Evolutionary conservation across 2,888 invertebrate genomes (phyloP).

Genomic region (Parasteatoda lunata): DNA sequence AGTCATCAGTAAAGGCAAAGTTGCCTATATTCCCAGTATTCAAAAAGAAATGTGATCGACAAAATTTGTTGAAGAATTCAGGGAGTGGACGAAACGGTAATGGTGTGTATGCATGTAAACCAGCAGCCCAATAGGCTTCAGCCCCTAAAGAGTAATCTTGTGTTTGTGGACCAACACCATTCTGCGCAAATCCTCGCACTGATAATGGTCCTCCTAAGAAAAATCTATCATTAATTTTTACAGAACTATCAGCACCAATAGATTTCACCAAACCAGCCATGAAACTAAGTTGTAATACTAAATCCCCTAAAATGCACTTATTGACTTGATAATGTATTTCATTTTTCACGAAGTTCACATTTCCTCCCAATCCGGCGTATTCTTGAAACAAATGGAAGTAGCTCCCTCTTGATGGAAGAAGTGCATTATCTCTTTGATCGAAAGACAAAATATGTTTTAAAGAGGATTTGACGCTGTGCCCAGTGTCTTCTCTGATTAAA

Average conservation of each 20-base stretch:
- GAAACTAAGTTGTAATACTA: slow-evolving; percentile 84
- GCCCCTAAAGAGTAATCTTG: slow-evolving; percentile 78
- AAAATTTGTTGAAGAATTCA: slow-evolving; percentile 86
- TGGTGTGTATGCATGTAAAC: slow-evolving; percentile 90
- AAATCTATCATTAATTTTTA: slow-evolving; percentile 83
- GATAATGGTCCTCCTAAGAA: slow-evolving; percentile 92
- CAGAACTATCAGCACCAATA: slow-evolving; percentile 79
- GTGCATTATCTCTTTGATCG: slow-evolving; percentile 61
- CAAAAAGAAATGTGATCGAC: slow-evolving; percentile 91
- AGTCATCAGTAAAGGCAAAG: slow-evolving; percentile 73
- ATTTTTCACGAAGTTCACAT: slow-evolving; percentile 90
- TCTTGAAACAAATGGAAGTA: slow-evolving; percentile 80
- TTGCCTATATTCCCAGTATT: slow-evolving; percentile 88
- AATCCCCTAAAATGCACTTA: slow-evolving; percentile 64
- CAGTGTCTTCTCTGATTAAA: slow-evolving; percentile 89
- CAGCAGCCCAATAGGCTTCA: slow-evolving; percentile 88
- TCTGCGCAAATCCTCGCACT: slow-evolving; percentile 88
- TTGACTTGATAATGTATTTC: slow-evolving; percentile 84
- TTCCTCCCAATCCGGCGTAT: slow-evolving; percentile 91
- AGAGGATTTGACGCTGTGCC: slow-evolving; percentile 91
- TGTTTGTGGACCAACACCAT: slow-evolving; percentile 89
- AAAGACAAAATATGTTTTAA: slow-evolving; percentile 71
- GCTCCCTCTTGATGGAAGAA: slow-evolving; percentile 39
- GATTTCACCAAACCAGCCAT: slow-evolving; percentile 81
- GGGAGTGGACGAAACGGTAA: slow-evolving; percentile 88